Conservation (phyloP, 1,140 invertebrate species). For the Sesamia nonagrioides region DNA sequence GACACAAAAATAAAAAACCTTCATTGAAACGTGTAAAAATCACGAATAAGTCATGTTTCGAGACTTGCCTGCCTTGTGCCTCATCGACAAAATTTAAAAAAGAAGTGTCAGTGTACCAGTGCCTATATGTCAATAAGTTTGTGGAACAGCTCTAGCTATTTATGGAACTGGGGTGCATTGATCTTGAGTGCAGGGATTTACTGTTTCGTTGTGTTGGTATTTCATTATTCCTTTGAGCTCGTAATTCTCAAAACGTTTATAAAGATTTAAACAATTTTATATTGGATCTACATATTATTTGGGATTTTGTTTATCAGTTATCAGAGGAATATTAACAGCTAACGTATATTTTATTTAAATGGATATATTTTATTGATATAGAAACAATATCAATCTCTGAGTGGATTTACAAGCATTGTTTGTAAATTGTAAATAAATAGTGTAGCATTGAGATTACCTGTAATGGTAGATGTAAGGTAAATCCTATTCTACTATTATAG, state of each 20-base stretch:
- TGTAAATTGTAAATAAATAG: no score
- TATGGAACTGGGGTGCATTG: slow-evolving; percentile 70
- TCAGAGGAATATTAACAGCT: no score
- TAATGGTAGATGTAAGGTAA: no score
- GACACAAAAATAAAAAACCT: slow-evolving; percentile 29
- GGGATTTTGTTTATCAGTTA: no score
- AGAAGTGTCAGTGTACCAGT: background rate
- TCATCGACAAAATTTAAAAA: slow-evolving; percentile 14
- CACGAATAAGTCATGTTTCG: slow-evolving; percentile 12
- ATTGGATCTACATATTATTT: no score
- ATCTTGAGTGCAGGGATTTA: slow-evolving; percentile 57
- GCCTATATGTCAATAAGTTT: slow-evolving; percentile 37
- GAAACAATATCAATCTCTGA: no score
- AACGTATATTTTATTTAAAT: no score
- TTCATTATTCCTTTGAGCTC: background rate
- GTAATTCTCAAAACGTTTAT: background rate
- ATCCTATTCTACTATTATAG: no score
- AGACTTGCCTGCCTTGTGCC: slow-evolving; percentile 12
- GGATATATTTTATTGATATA: no score
- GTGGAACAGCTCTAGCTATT: slow-evolving; percentile 59
- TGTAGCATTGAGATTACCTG: no score
- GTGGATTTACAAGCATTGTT: no score
- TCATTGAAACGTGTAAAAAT: background rate
- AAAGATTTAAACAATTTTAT: no score
- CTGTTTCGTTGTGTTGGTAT: slow-evolving; percentile 1